Evolutionary conservation across 2,888 invertebrate genomes (phyloP).

Genomic region (Drosophila meridiana): DNA sequence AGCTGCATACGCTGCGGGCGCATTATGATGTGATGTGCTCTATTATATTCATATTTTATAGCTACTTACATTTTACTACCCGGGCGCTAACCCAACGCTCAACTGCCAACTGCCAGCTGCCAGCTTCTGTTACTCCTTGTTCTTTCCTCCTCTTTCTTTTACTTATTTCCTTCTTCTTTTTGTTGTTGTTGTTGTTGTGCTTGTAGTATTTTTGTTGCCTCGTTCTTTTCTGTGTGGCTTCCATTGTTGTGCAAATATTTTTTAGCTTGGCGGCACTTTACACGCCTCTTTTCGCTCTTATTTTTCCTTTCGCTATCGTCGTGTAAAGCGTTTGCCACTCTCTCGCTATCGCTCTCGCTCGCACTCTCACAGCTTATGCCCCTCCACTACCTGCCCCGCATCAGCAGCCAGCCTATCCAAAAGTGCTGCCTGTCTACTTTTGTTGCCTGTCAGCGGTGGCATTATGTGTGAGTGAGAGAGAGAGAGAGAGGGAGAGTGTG

Average conservation of each 20-base stretch:
- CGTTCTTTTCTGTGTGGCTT: constrained; percentile 46
- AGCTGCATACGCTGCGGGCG: constrained; percentile 55
- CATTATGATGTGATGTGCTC: constrained; percentile 71
- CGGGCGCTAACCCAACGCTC: constrained; percentile 29
- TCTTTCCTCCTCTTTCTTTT: neutral
- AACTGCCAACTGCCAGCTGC: constrained; percentile 36
- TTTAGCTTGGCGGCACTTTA: constrained; percentile 68
- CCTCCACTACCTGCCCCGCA: neutral
- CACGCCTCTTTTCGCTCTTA: constrained; percentile 42
- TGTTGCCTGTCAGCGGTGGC: constrained; percentile 55
- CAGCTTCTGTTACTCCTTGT: constrained; percentile 23
- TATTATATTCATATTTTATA: constrained; percentile 76
- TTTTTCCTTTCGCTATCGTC: constrained; percentile 41
- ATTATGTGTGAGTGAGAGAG: constrained; percentile 37
- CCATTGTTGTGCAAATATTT: constrained; percentile 76
- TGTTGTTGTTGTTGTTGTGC: constrained; percentile 1
- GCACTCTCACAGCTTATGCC: neutral
- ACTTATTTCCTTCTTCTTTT: neutral
- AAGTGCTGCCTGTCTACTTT: constrained; percentile 58
- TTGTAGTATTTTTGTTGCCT: constrained; percentile 18
- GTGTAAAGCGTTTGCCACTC: constrained; percentile 37
- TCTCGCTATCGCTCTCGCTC: neutral
- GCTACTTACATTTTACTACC: constrained; percentile 71
- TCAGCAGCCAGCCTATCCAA: constrained; percentile 49
- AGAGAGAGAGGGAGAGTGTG: constrained; percentile 16